Base-by-base conservation (phyloP, 2,888 invertebrate genomes). In the Acleris literana region DNA sequence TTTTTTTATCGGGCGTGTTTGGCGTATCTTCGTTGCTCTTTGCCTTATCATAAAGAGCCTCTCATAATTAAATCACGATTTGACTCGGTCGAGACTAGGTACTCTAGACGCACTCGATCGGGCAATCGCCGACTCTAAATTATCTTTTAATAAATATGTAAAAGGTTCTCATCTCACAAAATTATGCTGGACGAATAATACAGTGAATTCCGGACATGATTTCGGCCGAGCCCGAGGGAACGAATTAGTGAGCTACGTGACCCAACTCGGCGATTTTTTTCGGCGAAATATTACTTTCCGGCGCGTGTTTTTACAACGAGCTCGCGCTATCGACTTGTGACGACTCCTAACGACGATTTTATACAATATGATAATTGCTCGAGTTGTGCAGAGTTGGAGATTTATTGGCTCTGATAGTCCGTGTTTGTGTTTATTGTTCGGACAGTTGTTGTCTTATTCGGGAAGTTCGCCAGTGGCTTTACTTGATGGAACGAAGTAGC, bases 281-380 rank as follows among this genome's bases (percentile, higher is more conserved):
- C 85, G 79, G 70, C 69, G 56, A 71, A 71, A 71, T 72, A 66
- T 82, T 78, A 79, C 78, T 79, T 77, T 76, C 79, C 80, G 69
- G 74, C 82, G 81, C 81, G 79, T 83, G 85, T 86, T 88, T 87
- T 86, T 88, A 84, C 84, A 85, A 84, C 85, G 79, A 84, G 39
- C 39, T 39, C 39, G 83, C 84, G 81, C 84, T 87, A 88, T 89
- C 86, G 87, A 88, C 84, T 87, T 85, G 78, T 78, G 83, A 83
- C 76, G 84, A 86, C 82, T 87, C 87, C 85, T 87, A 90, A 90
- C 85, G 86, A 82, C 82, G 78, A 86, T 87, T 90, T 90, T 90
- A 90, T 89, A 85, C 89, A 86, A 85, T 87, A 90, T 88, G 88
- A 86, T 90, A 90, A 90, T 90, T 88, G 87, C 82, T 78, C 75